These are phyloP conservation scores for Echinops telfairi DNA, from an alignment of 2,113 vertebrate species.

Conservation along the genomic window DNA sequence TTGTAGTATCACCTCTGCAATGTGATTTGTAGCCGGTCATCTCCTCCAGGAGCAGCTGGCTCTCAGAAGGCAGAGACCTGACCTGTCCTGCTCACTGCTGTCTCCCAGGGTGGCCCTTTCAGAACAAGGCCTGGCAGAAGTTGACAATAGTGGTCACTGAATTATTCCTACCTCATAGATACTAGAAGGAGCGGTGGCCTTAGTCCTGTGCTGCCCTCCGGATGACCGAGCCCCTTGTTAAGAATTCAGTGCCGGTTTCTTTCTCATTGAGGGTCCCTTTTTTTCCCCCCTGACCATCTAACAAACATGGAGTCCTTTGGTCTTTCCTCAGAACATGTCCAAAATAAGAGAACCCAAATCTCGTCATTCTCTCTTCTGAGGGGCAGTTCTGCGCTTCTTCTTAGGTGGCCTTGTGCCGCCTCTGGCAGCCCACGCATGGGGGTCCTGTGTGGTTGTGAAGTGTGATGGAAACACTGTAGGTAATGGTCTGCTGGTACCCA, in stretches of 20 bases:
- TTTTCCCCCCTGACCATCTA: too few species aligned
- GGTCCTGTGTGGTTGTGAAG: neutral
- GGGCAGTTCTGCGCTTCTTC: neutral
- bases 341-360: neutral
- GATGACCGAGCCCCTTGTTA: neutral
- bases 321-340: neutral
- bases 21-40: neutral
- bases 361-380: neutral
- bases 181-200: neutral
- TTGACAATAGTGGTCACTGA: neutral
- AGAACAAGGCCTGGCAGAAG: neutral
- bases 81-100: neutral
- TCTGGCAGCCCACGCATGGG: neutral
- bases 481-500: neutral
- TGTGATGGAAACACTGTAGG: slow-evolving; percentile 39
- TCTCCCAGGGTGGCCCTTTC: neutral
- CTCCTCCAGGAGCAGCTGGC: neutral
- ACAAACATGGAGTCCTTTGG: neutral
- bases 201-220: too few species aligned
- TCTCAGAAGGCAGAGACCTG: slow-evolving; percentile 13
- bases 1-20: neutral
- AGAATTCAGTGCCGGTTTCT: neutral
- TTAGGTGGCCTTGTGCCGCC: neutral
- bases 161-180: neutral
- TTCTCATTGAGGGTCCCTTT: neutral